phyloP scores from a whole-genome alignment of 1,140 invertebrate species.

The Trialeurodes vaporariorum region DNA sequence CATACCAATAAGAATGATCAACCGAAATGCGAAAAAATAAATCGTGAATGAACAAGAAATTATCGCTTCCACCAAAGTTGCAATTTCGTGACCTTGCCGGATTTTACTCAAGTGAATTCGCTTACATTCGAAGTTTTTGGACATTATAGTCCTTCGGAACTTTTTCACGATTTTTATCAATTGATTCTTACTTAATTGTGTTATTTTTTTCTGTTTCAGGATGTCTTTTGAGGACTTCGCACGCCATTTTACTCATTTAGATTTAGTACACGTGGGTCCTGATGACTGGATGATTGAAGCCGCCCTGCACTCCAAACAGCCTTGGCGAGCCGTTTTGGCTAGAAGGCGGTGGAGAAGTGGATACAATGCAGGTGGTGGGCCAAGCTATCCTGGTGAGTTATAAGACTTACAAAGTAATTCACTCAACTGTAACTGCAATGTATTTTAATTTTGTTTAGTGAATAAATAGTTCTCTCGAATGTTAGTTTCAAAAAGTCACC shows the following conservation, averaged over 20 bases:
- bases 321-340: slow-evolving; percentile 57
- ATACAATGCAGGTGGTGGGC: slow-evolving; percentile 57
- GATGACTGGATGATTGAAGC: slow-evolving; percentile 60
- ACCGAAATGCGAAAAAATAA: too few relatives aligned
- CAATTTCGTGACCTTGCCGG: too few relatives aligned
- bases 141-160: background rate
- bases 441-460: too few relatives aligned
- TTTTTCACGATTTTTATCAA: background rate
- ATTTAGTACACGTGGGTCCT: slow-evolving; percentile 63
- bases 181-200: background rate
- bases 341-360: slow-evolving; percentile 51
- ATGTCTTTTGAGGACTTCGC: slow-evolving; percentile 66
- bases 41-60: too few relatives aligned
- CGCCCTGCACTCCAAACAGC: slow-evolving; percentile 49
- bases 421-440: too few relatives aligned
- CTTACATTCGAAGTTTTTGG: background rate
- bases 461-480: too few relatives aligned
- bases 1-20: too few relatives aligned
- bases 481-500: too few relatives aligned
- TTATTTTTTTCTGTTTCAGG: slow-evolving; percentile 36
- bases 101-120: too few relatives aligned
- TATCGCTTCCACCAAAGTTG: too few relatives aligned
- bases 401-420: too few relatives aligned
- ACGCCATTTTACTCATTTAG: slow-evolving; percentile 52
- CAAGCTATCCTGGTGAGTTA: slow-evolving; percentile 41